phyloP scores from a whole-genome alignment of 2,888 invertebrate genomes.

The Blastobasis lacticolella region DNA sequence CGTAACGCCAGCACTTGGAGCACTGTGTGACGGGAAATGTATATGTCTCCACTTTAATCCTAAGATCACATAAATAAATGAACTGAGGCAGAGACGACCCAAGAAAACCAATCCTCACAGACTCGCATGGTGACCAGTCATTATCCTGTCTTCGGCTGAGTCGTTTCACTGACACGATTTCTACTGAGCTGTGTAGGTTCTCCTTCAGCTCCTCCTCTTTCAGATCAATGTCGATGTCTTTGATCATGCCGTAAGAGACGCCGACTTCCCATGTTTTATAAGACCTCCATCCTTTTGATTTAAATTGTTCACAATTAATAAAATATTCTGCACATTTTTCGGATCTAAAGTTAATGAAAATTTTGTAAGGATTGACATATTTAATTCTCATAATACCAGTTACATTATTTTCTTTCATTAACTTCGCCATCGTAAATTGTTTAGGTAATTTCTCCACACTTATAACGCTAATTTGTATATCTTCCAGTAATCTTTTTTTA shows the following conservation, averaged over 20 bases:
- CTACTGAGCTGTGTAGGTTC: neutral
- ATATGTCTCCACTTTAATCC: conserved; percentile 6
- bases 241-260: conserved; percentile 10
- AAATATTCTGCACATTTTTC: too few species aligned
- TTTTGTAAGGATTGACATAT: too few species aligned
- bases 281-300: too few species aligned
- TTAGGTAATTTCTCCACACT: too few species aligned
- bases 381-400: too few species aligned
- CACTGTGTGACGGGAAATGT: conserved; percentile 1
- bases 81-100: conserved; percentile 1
- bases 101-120: conserved; percentile 6
- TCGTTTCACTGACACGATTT: conserved; percentile 5
- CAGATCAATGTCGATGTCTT: conserved; percentile 8
- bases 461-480: too few species aligned
- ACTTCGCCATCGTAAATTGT: too few species aligned
- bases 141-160: conserved; percentile 1
- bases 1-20: conserved; percentile 14
- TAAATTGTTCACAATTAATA: too few species aligned
- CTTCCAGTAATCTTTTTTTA: too few species aligned
- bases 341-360: too few species aligned
- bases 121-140: conserved; percentile 7
- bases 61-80: neutral
- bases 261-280: conserved; percentile 5
- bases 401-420: too few species aligned
- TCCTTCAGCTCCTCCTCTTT: conserved; percentile 7